Evolutionary conservation across 2,113 vertebrate genomes (phyloP), one percentile per base, ranked within the genome.

Genomic region (Pimephales promelas): DNA sequence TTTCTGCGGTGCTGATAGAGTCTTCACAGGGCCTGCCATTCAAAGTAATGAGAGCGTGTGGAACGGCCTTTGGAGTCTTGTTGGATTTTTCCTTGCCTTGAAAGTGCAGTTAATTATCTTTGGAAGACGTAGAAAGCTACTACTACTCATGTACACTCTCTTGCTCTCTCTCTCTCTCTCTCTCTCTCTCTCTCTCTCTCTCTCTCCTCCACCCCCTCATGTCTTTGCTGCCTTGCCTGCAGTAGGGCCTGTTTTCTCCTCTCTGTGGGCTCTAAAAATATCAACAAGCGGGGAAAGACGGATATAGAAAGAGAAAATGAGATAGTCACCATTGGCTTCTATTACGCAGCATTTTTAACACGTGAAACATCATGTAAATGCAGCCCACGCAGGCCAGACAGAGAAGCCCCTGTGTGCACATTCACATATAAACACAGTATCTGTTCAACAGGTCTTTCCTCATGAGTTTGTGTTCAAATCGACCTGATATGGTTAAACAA

Each of bases 181-280:
- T 73, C 11, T 54, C 77, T 77, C 45, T 13, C 45, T 83, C 56
- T 72, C 64, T 64, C 26, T 56, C 79, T 81, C 68, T 28, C 40
- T 40, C 40, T 40, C 56, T 10, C 45, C 6, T 73, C 79, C 83
- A 54, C 82, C 80, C 83, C 81, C 86, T 86, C 84, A 79, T 61
- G 84, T 76, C 68, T 81, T 74, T 36, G 31, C 45, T 77, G 57
- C 64, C 79, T 83, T 40, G 52, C 61, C 84, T 83, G 95, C 96
- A 84, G 95, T 95, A 14, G 94, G 95, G 89, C 94, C 95, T 0
- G 90, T 96, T 2, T 95, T 96, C 90, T 96, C 95, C 59, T 96
- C 95, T 72, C 94, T 96, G 31, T 95, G 95, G 85, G 93, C 54
- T 31, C 75, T 88, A 88, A 82, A 88, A 83, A 87, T 88, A 88